A percentile compares a stretch with the other conserved stretches of the same genome.
phyloP scores from a whole-genome alignment of 1,140 invertebrate species.

The Drosophila kohkoa region DNA sequence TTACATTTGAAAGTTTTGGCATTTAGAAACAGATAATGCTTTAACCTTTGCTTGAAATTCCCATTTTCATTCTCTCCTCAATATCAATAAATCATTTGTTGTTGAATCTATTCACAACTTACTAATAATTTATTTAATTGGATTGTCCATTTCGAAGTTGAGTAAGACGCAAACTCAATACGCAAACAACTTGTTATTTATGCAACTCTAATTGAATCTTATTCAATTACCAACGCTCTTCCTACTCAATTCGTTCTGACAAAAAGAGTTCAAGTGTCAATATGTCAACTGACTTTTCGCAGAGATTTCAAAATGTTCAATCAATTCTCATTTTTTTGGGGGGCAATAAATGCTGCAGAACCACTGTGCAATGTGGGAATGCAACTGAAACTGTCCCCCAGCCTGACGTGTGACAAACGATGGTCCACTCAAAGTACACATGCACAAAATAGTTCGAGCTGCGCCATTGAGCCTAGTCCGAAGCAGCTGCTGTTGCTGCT shows the following conservation, averaged over 20 bases:
- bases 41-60: no score
- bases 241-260: neutral
- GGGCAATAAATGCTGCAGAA: constrained; percentile 30
- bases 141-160: no score
- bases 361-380: constrained; percentile 44
- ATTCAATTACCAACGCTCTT: constrained; percentile 1
- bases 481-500: neutral
- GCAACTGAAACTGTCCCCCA: neutral
- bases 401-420: constrained; percentile 67
- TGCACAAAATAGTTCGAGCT: constrained; percentile 48
- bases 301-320: constrained; percentile 20
- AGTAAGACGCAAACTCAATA: neutral
- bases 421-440: constrained; percentile 65
- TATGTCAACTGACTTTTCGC: constrained; percentile 14
- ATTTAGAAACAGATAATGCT: no score
- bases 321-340: constrained; percentile 13
- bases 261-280: constrained; percentile 13
- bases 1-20: no score
- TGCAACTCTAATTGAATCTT: neutral
- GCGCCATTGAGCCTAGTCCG: constrained; percentile 19
- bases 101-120: no score
- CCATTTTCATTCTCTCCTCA: no score
- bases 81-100: no score
- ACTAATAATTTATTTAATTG: no score
- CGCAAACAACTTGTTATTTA: neutral